These are phyloP conservation scores for Epistrophe grossulariae DNA, from an alignment of 2,888 invertebrate species.

Conservation along the genomic window DNA sequence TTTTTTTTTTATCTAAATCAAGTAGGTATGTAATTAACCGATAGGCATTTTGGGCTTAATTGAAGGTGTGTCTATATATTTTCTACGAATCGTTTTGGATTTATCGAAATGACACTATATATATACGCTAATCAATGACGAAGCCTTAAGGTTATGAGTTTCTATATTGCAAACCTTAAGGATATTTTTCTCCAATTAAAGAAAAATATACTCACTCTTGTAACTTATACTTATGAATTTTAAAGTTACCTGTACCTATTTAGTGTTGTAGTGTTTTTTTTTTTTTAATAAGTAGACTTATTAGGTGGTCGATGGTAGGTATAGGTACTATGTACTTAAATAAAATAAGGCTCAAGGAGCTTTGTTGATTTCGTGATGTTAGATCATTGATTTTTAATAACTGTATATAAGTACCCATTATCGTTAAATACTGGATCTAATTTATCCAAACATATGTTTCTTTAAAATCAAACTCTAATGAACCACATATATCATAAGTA, in stretches of 20 bases:
- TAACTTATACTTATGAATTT: constrained; percentile 1
- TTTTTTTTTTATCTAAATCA: constrained; percentile 37
- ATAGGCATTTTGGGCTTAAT: constrained; percentile 23
- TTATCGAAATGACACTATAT: constrained; percentile 18
- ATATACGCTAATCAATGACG: background rate
- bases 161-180: background rate
- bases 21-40: constrained; percentile 12
- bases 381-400: background rate
- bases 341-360: background rate
- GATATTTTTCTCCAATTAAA: constrained; percentile 14
- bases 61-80: constrained; percentile 2
- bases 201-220: background rate
- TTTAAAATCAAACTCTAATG: background rate
- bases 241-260: background rate
- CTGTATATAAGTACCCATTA: background rate
- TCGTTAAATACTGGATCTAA: background rate
- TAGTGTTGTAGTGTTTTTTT: background rate
- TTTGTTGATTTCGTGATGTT: background rate
- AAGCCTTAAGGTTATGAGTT: background rate
- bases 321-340: background rate
- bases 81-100: constrained; percentile 8
- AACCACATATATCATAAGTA: background rate
- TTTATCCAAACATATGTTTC: background rate
- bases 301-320: background rate
- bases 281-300: background rate